Conservation (phyloP, 2,797 vertebrate species). For the Ataeniobius toweri region DNA sequence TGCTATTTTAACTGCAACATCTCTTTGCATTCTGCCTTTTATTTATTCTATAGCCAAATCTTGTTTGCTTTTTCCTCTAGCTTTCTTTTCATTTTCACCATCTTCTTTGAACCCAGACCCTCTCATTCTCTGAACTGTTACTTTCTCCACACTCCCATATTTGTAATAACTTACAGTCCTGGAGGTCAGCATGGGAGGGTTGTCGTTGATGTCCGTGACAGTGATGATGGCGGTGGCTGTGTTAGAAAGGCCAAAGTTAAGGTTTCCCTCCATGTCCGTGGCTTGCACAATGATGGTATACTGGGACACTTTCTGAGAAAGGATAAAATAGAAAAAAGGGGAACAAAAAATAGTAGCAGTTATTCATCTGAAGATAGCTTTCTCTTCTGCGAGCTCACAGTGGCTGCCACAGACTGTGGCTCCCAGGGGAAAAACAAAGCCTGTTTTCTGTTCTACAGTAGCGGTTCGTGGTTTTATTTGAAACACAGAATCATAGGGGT, state of each 20-base stretch:
- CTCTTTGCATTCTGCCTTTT: background rate
- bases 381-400: conserved; percentile 25
- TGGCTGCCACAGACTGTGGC: conserved; percentile 28
- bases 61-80: conserved; percentile 14
- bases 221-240: conserved; percentile 93
- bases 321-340: conserved; percentile 11
- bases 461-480: conserved; percentile 45
- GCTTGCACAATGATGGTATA: conserved; percentile 94
- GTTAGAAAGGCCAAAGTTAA: conserved; percentile 95
- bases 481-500: conserved; percentile 51
- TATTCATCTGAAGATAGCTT: conserved; percentile 47
- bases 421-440: conserved; percentile 38
- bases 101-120: conserved; percentile 15
- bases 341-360: conserved; percentile 21
- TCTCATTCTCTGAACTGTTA: conserved; percentile 15
- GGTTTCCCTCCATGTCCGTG: conserved; percentile 96
- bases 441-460: conserved; percentile 38
- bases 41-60: background rate
- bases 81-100: conserved; percentile 19
- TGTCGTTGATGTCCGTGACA: conserved; percentile 94
- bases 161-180: conserved; percentile 85
- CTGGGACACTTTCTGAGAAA: conserved; percentile 91
- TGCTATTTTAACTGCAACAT: conserved; percentile 3
- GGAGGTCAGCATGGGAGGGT: conserved; percentile 89
- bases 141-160: conserved; percentile 14